Evolutionary conservation across 2,113 vertebrate species (phyloP).

Genomic region (Etia nguti): DNA sequence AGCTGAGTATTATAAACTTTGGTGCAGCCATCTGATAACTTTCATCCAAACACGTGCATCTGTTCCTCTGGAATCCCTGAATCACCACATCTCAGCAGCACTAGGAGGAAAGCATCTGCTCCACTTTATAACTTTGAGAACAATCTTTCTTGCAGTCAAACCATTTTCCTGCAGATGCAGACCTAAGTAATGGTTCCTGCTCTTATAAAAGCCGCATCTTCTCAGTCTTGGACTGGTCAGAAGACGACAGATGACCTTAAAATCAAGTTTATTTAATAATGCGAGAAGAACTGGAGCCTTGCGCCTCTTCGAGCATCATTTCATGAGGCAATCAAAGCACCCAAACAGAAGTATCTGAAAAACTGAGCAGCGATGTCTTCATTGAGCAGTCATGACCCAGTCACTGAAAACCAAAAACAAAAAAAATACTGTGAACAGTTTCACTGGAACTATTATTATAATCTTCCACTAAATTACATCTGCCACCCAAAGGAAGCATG

Average conservation of each 20-base stretch:
- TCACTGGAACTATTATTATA: background rate
- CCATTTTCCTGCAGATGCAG: background rate
- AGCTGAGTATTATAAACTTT: background rate
- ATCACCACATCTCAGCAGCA: background rate
- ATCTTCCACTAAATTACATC: background rate
- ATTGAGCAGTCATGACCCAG: background rate
- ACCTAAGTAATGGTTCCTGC: background rate
- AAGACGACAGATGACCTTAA: background rate
- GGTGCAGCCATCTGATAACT: background rate
- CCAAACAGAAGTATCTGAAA: background rate
- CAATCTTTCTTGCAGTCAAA: background rate
- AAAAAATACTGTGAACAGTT: background rate
- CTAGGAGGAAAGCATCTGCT: background rate
- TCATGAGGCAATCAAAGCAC: background rate
- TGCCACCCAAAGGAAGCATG: background rate
- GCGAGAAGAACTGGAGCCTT: accelerated
- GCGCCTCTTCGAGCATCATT: accelerated
- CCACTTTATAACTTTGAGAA: background rate
- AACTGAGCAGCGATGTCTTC: background rate
- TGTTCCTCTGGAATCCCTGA: background rate
- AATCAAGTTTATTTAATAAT: background rate
- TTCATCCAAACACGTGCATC: background rate
- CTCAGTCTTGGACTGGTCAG: background rate
- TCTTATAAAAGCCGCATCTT: accelerated
- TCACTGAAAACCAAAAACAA: background rate